These are phyloP conservation scores for Cygnus olor DNA, from an alignment of 2,797 vertebrate genomes.

Conservation along the genomic window DNA sequence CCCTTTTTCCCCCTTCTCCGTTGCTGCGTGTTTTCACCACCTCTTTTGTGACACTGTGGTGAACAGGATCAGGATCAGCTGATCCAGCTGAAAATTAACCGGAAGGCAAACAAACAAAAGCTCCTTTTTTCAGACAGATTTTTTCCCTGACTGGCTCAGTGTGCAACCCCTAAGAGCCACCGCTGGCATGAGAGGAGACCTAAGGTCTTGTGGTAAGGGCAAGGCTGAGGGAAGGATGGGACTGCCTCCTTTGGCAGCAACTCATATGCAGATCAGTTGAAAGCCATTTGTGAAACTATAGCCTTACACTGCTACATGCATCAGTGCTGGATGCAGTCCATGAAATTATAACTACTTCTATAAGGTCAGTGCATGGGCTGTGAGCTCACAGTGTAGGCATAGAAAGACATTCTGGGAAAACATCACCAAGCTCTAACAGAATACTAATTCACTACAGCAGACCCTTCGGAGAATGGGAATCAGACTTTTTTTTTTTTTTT, in stretches of 20 bases:
- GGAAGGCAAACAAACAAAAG: conserved; percentile 52
- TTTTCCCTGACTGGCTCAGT: not conserved
- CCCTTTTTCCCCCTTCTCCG: not conserved
- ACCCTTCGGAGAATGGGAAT: not conserved
- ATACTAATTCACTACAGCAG: not conserved
- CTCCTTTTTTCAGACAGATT: conserved; percentile 39
- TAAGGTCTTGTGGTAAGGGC: not conserved
- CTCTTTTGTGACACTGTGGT: conserved; percentile 36
- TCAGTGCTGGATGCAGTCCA: not conserved
- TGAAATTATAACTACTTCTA: not conserved
- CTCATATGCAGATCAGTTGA: not conserved
- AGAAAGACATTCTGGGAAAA: not conserved
- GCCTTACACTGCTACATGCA: not conserved
- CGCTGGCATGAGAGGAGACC: not conserved
- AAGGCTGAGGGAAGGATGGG: not conserved
- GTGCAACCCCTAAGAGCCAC: not conserved
- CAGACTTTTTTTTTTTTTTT: not conserved
- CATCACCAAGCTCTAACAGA: not conserved
- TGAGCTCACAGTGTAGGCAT: not conserved
- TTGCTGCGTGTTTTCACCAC: not conserved
- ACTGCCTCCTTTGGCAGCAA: not conserved
- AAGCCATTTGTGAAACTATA: not conserved
- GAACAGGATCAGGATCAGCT: conserved; percentile 33
- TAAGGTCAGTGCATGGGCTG: not conserved
- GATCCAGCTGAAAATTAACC: conserved; percentile 45